Conservation (phyloP, 2,888 invertebrate genomes). For the Teleogryllus oceanicus region DNA sequence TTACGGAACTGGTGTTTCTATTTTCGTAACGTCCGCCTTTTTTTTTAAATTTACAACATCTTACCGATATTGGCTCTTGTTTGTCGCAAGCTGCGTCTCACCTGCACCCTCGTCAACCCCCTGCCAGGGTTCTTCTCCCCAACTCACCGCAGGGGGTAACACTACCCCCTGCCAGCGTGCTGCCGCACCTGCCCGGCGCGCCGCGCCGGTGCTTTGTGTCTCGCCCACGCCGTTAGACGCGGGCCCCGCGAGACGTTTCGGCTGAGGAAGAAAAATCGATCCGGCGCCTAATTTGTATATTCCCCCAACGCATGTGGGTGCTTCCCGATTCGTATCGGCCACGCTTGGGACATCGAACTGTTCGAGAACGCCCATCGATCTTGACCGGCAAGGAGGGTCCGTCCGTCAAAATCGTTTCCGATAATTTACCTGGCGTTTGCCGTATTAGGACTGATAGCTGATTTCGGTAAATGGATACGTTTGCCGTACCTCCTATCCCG, state of each 20-base stretch:
- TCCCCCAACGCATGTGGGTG: background rate
- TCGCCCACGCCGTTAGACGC: background rate
- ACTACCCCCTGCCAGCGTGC: no score
- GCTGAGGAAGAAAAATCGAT: conserved; percentile 4
- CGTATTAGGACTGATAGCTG: background rate
- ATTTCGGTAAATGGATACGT: no score
- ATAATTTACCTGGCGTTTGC: background rate
- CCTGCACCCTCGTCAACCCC: conserved; percentile 6
- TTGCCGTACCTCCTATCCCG: no score
- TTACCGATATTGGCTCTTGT: no score
- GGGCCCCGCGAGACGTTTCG: background rate
- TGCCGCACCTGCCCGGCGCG: no score
- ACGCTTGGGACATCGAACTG: background rate
- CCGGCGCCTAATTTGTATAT: background rate
- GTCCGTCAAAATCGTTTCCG: background rate
- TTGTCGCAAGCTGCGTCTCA: background rate
- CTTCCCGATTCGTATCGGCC: background rate
- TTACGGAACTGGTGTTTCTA: no score
- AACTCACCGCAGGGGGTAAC: no score
- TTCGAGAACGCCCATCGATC: background rate
- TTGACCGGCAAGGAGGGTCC: background rate
- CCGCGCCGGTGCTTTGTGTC: background rate
- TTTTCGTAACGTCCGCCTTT: no score
- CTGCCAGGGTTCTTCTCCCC: background rate
- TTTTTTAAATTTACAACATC: no score